Conservation (phyloP, 2,888 invertebrate species). For the Thysanoteuthis rhombus region DNA sequence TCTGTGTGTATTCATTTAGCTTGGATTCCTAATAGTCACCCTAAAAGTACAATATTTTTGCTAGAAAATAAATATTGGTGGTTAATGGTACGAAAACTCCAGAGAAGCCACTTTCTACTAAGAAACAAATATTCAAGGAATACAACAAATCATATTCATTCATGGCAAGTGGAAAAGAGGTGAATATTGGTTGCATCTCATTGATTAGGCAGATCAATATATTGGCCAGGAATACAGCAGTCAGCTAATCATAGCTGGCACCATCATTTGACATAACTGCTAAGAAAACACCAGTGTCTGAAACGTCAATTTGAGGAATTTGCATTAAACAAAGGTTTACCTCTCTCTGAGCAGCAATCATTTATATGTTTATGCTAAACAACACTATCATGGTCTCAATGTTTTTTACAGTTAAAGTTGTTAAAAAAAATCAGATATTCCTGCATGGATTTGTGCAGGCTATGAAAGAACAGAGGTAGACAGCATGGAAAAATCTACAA, state of each 20-base stretch:
- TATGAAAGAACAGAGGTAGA: neutral
- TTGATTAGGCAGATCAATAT: neutral
- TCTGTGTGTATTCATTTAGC: no score
- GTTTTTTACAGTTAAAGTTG: neutral
- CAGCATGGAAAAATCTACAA: neutral
- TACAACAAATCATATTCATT: neutral
- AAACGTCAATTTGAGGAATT: neutral
- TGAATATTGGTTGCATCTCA: neutral
- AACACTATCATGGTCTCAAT: neutral
- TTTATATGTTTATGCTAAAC: neutral
- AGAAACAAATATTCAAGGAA: neutral
- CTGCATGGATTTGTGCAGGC: neutral
- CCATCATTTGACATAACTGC: neutral
- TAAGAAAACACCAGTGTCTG: neutral
- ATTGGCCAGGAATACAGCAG: neutral
- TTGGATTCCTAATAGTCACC: no score
- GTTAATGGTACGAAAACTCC: neutral
- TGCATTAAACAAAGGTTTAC: neutral
- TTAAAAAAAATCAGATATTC: neutral
- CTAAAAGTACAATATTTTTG: no score
- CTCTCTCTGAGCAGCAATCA: neutral
- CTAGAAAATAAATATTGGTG: neutral
- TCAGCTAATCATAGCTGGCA: neutral
- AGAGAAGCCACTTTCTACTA: neutral
- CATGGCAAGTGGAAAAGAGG: neutral